Base-by-base conservation (phyloP, 1,140 invertebrate genomes). In the Andricus grossulariae region DNA sequence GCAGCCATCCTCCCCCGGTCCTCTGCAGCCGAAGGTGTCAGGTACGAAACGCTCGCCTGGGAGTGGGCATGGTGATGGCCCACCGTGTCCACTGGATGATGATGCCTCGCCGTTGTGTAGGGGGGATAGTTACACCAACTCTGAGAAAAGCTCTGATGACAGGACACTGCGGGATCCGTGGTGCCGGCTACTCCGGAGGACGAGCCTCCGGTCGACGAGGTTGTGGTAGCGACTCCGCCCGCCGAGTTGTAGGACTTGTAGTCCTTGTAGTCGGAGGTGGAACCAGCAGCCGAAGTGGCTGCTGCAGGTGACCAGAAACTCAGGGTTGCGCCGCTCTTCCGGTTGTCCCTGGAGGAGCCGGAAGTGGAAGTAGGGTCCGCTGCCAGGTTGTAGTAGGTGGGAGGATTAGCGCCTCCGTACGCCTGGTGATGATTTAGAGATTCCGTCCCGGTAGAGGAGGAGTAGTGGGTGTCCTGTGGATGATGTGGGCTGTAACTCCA, bases 331-430 rank as follows among this genome's bases (percentile, higher is more conserved):
- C 90, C 88, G 8, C 93, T 92, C 78, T 94, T 93, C 77, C 93
- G 91, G 80, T 90, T 90, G 88, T 95, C 95, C 83, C 94, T 89
- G 6, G 89, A 86, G 49, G 90, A 89, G 50, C 83, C 85, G 75
- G 92, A 84, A 89, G 92, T 78, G 83, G 89, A 84, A 90, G 90
- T 85, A 0, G 93, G 92, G 76, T 95, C 94, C 6, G 93, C 93
- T 50, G 94, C 93, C 84, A 96, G 92, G 85, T 96, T 96, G 91
- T 96, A 96, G 87, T 96, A 96, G 16, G 95, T 95, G 25, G 95
- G 95, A 18, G 93, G 93, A 84, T 93, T 94, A 72, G 94, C 92
- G 85, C 95, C 95, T 79, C 87, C 90, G 90, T 91, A 90, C 1
- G 83, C 77, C 89, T 95, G 95, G 84, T 96, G 94, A 87, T 94